phyloP scores from a whole-genome alignment of 2,797 vertebrate species.

The Crotalus adamanteus region DNA sequence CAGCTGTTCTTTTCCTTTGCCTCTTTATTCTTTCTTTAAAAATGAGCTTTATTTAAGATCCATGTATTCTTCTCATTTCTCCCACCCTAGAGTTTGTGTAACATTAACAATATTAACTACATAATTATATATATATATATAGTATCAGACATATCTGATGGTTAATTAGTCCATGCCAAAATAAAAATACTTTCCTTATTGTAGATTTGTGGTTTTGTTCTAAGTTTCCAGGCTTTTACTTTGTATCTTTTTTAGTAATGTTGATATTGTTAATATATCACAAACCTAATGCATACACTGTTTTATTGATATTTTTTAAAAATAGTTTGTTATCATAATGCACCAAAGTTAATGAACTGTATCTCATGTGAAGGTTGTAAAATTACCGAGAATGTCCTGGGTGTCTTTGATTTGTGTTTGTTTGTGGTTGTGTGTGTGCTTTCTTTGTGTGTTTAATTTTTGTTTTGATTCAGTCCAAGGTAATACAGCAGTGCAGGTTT shows the following conservation, averaged over 20 bases:
- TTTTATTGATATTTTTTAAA: background rate
- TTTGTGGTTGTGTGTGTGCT: background rate
- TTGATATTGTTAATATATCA: background rate
- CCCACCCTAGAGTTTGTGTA: background rate
- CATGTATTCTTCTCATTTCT: background rate
- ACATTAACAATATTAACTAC: background rate
- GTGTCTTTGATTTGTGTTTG: background rate
- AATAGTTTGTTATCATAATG: background rate
- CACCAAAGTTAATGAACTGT: background rate
- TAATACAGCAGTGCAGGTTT: background rate
- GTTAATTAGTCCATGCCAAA: background rate
- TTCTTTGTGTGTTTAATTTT: background rate
- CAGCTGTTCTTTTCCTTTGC: background rate
- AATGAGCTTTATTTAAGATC: background rate
- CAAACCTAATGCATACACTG: background rate
- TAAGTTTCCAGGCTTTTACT: background rate
- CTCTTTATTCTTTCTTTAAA: background rate
- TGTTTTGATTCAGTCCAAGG: background rate
- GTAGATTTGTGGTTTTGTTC: background rate
- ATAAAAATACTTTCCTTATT: background rate
- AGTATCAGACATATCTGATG: background rate
- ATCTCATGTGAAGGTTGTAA: too few species aligned
- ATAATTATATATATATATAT: too few species aligned
- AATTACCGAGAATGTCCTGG: background rate
- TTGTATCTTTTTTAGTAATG: background rate